Evolutionary conservation across 1,140 invertebrate genomes (phyloP).

Genomic region (Goniozus legneri): DNA sequence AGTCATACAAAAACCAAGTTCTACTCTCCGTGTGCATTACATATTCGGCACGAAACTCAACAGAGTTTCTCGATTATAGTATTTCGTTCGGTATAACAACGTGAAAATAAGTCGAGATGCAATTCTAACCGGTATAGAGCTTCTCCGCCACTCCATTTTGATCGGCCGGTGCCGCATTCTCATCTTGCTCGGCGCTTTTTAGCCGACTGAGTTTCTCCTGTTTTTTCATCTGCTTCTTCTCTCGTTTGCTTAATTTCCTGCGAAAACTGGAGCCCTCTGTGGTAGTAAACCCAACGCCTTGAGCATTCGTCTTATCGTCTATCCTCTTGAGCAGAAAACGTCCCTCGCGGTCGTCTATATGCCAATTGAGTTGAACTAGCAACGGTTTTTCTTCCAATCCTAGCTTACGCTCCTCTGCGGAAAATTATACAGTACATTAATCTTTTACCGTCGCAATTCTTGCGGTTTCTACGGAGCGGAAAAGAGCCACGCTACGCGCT

Average conservation of each 20-base stretch:
- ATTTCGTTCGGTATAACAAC: too few species aligned
- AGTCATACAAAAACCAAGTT: too few species aligned
- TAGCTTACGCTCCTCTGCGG: conserved; percentile 83
- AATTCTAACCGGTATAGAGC: conserved; percentile 74
- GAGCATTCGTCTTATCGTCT: conserved; percentile 70
- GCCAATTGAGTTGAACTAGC: conserved; percentile 98
- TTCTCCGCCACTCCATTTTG: conserved; percentile 89
- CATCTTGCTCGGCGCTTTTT: conserved; percentile 66
- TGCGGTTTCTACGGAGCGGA: too few species aligned
- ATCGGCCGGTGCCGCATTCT: conserved; percentile 67
- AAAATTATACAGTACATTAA: conserved; percentile 4
- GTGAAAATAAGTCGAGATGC: too few species aligned
- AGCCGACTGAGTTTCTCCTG: conserved; percentile 87
- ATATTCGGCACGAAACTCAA: too few species aligned
- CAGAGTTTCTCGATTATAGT: too few species aligned
- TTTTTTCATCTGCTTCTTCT: conserved; percentile 98
- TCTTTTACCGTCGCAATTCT: too few species aligned
- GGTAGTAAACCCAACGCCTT: conserved; percentile 55
- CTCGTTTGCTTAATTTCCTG: conserved; percentile 94
- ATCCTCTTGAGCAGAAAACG: conserved; percentile 90
- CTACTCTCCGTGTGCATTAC: too few species aligned
- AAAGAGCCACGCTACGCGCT: too few species aligned
- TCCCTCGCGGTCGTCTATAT: conserved; percentile 96
- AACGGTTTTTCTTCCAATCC: conserved; percentile 89
- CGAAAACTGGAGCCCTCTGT: conserved; percentile 68